Evolutionary conservation across 2,797 vertebrate genomes (phyloP), one percentile per base, ranked within the genome.

Genomic region (Carcharodon carcharias): DNA sequence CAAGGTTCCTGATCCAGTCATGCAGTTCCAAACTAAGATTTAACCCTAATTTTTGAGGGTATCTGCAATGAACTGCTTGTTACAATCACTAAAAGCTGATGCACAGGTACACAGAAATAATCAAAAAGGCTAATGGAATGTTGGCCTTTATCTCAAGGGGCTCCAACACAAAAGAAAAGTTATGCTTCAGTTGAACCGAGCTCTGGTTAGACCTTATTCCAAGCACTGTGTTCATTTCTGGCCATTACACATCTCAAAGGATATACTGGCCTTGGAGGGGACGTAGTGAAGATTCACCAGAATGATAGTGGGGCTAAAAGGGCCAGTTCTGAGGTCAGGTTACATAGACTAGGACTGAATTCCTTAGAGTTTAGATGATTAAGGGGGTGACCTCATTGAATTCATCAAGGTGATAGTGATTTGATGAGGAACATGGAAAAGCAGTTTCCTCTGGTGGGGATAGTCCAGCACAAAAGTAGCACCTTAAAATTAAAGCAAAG

Each of bases 111-210:
- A 45, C 67, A 31, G 56, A 91, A 56, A 28, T 61, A 92, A 92
- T 65, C 89, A 63, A 14, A 92, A 92, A 92, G 58, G 31, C 89
- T n/a, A 63, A 63, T 92, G 58, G 87, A 89, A 89, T 58, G 54
- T 35, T 89, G 11, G 26, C 56, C 31, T 56, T 56, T 21, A 63
- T 92, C 56, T 92, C 35, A 92, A 63, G 89, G 35, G 88, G 56
- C 11, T 58, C 26, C 9, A 61, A 92, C n/a, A 92, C 58, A 40
- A n/a, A 61, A 35, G 12, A 6, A 61, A 92, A 40, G 35, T 89
- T 31, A 58, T 58, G 31, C 31, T 89, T 35, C 26, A 58, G 82
- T 87, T 26, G 23, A n/a, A 40, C 18, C 7, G 18, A 54, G 45
- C 50, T 54, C 7, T 54, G 21, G 45, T 87, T 87, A 28, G 45